A percentile compares a stretch with the other conserved stretches of the same genome.
Evolutionary conservation across 2,888 invertebrate genomes (phyloP).

Genomic region (Clitarchus hookeri): DNA sequence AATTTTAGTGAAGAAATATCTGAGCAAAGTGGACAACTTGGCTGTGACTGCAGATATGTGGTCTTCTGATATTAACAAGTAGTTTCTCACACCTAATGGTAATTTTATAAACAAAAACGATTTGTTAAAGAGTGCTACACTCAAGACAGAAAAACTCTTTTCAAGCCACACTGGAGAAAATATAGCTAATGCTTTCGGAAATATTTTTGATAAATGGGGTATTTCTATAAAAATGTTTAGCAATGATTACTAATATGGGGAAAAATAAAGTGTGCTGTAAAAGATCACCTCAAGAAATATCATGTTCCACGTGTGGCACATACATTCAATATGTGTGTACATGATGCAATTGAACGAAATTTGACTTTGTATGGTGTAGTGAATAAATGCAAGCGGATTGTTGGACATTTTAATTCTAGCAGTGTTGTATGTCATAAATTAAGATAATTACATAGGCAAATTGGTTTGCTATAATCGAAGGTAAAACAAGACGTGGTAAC

Average conservation of each 20-base stretch:
- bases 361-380: not conserved
- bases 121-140: no score
- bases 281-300: not conserved
- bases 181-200: no score
- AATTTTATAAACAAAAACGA: no score
- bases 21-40: no score
- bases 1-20: no score
- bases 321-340: not conserved
- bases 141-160: no score
- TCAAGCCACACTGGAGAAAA: no score
- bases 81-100: no score
- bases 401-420: no score
- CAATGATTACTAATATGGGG: not conserved
- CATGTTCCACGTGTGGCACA: not conserved
- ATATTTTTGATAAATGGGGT: not conserved
- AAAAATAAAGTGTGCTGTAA: not conserved
- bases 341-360: not conserved
- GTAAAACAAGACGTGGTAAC: not conserved
- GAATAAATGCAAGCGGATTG: no score
- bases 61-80: no score
- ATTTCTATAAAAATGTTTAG: not conserved
- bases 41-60: no score
- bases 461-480: not conserved
- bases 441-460: not conserved
- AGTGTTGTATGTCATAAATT: not conserved